A percentile compares a stretch with the other conserved stretches of the same genome.
phyloP scores from a whole-genome alignment of 2,888 invertebrate genomes.

The Drosophila melanosoma region DNA sequence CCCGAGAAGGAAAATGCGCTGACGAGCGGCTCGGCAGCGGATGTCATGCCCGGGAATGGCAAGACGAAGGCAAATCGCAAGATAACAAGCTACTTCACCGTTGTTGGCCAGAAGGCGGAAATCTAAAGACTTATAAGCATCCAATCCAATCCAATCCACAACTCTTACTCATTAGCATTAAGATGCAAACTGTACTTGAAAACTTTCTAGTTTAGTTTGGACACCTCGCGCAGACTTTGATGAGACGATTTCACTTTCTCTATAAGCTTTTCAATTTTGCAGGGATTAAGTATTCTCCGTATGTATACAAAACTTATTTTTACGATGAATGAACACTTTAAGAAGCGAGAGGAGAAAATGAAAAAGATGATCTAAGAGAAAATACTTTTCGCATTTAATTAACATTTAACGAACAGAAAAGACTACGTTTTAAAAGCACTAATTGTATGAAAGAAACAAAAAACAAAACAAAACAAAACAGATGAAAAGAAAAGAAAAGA shows the following conservation, averaged over 20 bases:
- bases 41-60: constrained; percentile 46
- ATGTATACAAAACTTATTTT: constrained; percentile 41
- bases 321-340: constrained; percentile 16
- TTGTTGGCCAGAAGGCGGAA: constrained; percentile 81
- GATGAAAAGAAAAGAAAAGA: constrained; percentile 21
- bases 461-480: constrained; percentile 9
- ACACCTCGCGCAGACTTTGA: constrained; percentile 61
- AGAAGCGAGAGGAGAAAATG: background rate
- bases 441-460: constrained; percentile 41
- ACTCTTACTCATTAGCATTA: constrained; percentile 70
- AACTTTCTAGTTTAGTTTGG: constrained; percentile 53
- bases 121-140: constrained; percentile 74
- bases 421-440: constrained; percentile 77
- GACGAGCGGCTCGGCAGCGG: constrained; percentile 43
- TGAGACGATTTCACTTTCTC: constrained; percentile 41
- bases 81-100: constrained; percentile 82
- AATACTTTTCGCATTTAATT: constrained; percentile 49
- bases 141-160: constrained; percentile 44
- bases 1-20: constrained; percentile 70
- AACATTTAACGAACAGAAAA: constrained; percentile 60
- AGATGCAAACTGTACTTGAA: constrained; percentile 70
- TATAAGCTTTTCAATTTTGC: constrained; percentile 61
- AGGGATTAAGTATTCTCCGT: constrained; percentile 76
- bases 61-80: constrained; percentile 74
- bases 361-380: constrained; percentile 5